Evolutionary conservation across 2,888 invertebrate species (phyloP), one percentile per base, ranked within the genome.

Genomic region (Macaria liturata): DNA sequence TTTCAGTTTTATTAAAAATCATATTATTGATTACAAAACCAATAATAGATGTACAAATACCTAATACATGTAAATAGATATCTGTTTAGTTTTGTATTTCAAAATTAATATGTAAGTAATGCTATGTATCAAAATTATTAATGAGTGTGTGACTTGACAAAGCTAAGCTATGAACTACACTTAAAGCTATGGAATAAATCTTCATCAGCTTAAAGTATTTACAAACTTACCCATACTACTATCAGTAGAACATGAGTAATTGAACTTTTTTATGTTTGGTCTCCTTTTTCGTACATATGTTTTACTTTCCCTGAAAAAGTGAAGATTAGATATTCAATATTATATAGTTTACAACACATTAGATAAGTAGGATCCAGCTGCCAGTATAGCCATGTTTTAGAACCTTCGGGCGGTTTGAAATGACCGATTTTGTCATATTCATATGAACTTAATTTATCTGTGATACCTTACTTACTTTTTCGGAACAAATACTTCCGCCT

Each of bases 261-360:
- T 77, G 20, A 65, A 62, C 57, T 78, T 83, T 62, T 81, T 85
- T 4, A 64, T 54, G 59, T 70, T 77, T 32, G 54, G 54, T 34
- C 53, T 47, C 46, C 75, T 83, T 54, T 68, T 78, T 64, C 71
- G 77, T 9, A 54, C 64, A 62, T 83, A 83, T 5, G 67, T 75
- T 68, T 74, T 81, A 34, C 68, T 62, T 67, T 66, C 62, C 49
- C 88, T 87, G 70, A 57, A 80, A 56, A 56, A 42, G 3, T 39
- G 0, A 7, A 39, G 1, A 39, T 39, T 8, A 39, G 5, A 39
- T 7, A 39, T 39, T 39, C 5, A 7, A 39, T 39, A 39, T 7
- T 39, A 39, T 39, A 39, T 39, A 8, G 5, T 39, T 7, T 8
- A 39, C 3, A 39, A 39, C 39, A 39, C 39, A 5, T 39, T 39